Conservation (phyloP, 2,888 invertebrate genomes). For the Acholoe squamosa region DNA sequence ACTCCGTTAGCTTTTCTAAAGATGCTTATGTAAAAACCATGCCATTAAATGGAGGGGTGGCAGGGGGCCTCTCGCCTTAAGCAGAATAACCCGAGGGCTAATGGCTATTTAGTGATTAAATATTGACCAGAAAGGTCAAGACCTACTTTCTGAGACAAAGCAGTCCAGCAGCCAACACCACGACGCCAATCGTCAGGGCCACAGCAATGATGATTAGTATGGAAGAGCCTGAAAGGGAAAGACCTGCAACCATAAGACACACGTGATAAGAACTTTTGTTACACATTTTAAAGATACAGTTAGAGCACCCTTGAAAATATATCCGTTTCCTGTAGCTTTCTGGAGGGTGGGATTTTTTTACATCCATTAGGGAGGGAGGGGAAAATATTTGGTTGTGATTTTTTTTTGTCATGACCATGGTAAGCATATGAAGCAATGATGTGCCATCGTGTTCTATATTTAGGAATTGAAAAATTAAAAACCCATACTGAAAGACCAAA, state of each 20-base stretch:
- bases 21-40: constrained; percentile 51
- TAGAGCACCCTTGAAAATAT: too few species aligned
- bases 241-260: constrained; percentile 61
- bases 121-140: constrained; percentile 16
- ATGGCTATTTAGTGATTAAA: constrained; percentile 62
- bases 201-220: constrained; percentile 63
- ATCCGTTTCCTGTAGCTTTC: too few species aligned
- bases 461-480: too few species aligned
- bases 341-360: too few species aligned
- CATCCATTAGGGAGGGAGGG: too few species aligned
- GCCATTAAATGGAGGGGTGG: neutral
- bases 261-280: neutral
- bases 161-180: constrained; percentile 53
- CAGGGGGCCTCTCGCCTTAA: neutral
- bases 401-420: too few species aligned
- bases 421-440: too few species aligned
- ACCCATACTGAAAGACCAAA: too few species aligned
- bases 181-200: constrained; percentile 63
- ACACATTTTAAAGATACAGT: too few species aligned
- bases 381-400: too few species aligned
- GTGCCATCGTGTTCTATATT: too few species aligned
- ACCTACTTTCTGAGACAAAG: constrained; percentile 63
- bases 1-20: constrained; percentile 37
- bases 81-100: neutral
- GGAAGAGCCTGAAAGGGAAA: constrained; percentile 63